These are phyloP conservation scores for Eupleurogrammus muticus DNA, from an alignment of 2,797 vertebrate genomes.

Conservation along the genomic window DNA sequence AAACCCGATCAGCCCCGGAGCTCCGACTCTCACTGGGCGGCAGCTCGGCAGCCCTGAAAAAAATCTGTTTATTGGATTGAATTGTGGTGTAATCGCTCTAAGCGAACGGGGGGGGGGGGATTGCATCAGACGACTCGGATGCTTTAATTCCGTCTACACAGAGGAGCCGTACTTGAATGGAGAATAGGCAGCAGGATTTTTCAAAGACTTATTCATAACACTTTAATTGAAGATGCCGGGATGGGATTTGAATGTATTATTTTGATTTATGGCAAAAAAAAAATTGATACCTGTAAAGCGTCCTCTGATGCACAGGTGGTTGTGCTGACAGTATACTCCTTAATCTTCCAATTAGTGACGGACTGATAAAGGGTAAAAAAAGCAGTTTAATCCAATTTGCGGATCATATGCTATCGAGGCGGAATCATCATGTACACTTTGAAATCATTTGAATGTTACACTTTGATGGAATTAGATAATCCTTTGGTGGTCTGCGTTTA, in stretches of 20 bases:
- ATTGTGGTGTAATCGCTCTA: constrained; percentile 33
- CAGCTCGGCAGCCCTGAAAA: constrained; percentile 44
- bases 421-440: constrained; percentile 20
- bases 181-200: constrained; percentile 10
- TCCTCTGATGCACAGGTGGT: constrained; percentile 28
- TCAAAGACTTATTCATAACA: constrained; percentile 13
- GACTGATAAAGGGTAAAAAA: constrained; percentile 23
- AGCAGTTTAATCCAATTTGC: constrained; percentile 54
- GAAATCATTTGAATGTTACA: constrained; percentile 36
- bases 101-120: constrained; percentile 25
- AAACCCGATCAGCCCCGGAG: constrained; percentile 51
- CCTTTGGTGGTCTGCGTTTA: constrained; percentile 39
- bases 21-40: constrained; percentile 44
- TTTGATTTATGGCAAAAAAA: constrained; percentile 18
- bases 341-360: constrained; percentile 38
- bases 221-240: constrained; percentile 32
- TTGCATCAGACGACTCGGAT: constrained; percentile 47
- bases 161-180: background rate
- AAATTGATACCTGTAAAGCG: background rate
- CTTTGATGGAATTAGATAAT: constrained; percentile 44
- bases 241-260: constrained; percentile 12
- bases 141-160: constrained; percentile 34
- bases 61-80: constrained; percentile 61
- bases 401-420: constrained; percentile 27
- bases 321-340: constrained; percentile 5